These are phyloP conservation scores for Delia radicum DNA, from an alignment of 1,140 invertebrate genomes.

Conservation along the genomic window DNA sequence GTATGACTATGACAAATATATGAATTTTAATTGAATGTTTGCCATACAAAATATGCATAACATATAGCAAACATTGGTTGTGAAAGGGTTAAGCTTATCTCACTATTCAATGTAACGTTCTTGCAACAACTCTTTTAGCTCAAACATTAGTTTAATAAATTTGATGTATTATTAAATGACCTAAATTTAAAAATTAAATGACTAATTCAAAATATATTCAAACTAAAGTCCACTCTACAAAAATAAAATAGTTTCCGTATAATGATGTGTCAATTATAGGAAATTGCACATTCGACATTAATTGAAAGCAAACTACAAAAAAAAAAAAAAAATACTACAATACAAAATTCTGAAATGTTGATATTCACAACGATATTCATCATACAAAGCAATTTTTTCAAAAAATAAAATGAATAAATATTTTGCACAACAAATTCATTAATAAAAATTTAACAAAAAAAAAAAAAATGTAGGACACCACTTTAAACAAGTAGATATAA, in stretches of 20 bases:
- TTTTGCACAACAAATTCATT: background rate
- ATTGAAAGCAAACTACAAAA: background rate
- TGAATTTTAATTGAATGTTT: too few species aligned
- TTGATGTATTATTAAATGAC: background rate
- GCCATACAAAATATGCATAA: too few species aligned
- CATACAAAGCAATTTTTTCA: background rate
- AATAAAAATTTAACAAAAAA: background rate
- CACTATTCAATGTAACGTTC: too few species aligned
- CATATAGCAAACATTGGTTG: too few species aligned
- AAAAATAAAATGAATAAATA: background rate
- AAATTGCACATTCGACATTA: background rate
- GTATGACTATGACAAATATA: too few species aligned
- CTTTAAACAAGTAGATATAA: background rate
- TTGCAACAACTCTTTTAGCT: too few species aligned
- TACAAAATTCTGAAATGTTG: constrained; percentile 4
- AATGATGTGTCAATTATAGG: background rate
- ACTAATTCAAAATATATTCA: background rate
- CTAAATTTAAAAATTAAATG: background rate
- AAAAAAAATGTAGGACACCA: background rate
- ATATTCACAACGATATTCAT: background rate
- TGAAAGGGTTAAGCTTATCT: too few species aligned
- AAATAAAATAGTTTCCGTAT: background rate
- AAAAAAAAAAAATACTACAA: background rate
- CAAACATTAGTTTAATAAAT: too few species aligned
- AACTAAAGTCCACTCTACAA: background rate